Evolutionary conservation across 1,140 invertebrate genomes (phyloP).

Genomic region (Apis florea): DNA sequence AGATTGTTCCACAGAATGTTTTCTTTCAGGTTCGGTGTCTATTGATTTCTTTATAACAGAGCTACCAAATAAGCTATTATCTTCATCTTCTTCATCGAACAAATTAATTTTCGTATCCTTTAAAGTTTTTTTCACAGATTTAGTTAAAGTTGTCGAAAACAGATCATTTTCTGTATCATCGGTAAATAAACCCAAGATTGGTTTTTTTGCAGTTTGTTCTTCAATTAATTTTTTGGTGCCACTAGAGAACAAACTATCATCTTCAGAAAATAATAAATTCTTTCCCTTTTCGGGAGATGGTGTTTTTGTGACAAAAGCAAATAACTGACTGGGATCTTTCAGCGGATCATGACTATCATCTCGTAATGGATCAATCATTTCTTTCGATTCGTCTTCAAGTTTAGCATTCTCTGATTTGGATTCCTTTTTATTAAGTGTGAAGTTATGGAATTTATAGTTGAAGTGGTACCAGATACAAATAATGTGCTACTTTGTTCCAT

Average conservation of each 20-base stretch:
- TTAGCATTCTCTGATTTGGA: background rate
- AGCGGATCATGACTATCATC: conserved; percentile 74
- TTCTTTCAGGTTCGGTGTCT: conserved; percentile 17
- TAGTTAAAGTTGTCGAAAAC: conserved; percentile 67
- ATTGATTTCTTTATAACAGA: conserved; percentile 28
- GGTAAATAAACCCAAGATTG: conserved; percentile 64
- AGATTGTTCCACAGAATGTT: background rate
- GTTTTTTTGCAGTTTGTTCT: conserved; percentile 52
- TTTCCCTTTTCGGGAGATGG: conserved; percentile 76
- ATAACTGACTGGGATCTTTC: conserved; percentile 76
- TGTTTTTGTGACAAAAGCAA: conserved; percentile 78
- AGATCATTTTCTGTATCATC: conserved; percentile 72
- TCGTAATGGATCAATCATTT: conserved; percentile 71
- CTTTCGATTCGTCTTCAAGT: conserved; percentile 3
- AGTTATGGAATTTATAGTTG: background rate
- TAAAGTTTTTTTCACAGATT: conserved; percentile 66
- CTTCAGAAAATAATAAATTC: conserved; percentile 67
- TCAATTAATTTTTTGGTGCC: conserved; percentile 50
- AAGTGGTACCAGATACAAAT: background rate
- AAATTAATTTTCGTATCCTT: conserved; percentile 67
- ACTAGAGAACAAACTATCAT: conserved; percentile 74
- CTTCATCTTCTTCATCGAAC: conserved; percentile 71
- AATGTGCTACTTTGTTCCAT: background rate
- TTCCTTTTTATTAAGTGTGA: background rate
- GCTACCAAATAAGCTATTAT: conserved; percentile 71